Evolutionary conservation across 2,888 invertebrate species (phyloP).

Genomic region (Phragmatobia fuliginosa): DNA sequence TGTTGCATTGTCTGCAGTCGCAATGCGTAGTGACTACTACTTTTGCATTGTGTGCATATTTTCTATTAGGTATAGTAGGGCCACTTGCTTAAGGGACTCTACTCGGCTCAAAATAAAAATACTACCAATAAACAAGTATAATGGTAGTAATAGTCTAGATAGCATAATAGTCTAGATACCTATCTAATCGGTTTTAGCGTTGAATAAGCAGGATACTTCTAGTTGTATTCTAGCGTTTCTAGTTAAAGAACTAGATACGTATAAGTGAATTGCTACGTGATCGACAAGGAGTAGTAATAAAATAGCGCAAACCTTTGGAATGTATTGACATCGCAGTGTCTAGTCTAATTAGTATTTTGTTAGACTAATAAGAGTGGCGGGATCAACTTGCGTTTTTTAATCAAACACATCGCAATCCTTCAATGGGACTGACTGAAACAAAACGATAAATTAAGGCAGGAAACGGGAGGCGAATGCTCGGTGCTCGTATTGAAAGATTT

Average conservation of each 20-base stretch:
- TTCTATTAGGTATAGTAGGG: no score
- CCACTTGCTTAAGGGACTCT: no score
- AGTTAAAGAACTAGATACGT: conserved; percentile 11
- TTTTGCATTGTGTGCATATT: no score
- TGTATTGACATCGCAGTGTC: conserved; percentile 53
- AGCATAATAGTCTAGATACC: no score
- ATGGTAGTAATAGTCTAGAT: no score
- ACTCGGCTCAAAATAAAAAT: no score
- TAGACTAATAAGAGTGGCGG: conserved; percentile 69
- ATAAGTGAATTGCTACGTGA: conserved; percentile 26
- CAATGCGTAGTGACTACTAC: no score
- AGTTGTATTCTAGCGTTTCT: no score
- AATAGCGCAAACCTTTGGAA: conserved; percentile 44
- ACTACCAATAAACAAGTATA: no score
- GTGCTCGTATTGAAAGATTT: conserved; percentile 86
- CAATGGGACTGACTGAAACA: conserved; percentile 85
- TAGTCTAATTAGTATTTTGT: conserved; percentile 61
- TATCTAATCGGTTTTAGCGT: neutral
- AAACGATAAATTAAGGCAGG: conserved; percentile 85
- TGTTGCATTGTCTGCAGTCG: no score
- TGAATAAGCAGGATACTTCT: neutral
- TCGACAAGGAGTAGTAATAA: conserved; percentile 40
- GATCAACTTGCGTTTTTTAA: conserved; percentile 81
- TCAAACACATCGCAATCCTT: conserved; percentile 84
- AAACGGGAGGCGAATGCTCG: conserved; percentile 82